Conservation (phyloP, 2,113 vertebrate species). For the Pimephales promelas region DNA sequence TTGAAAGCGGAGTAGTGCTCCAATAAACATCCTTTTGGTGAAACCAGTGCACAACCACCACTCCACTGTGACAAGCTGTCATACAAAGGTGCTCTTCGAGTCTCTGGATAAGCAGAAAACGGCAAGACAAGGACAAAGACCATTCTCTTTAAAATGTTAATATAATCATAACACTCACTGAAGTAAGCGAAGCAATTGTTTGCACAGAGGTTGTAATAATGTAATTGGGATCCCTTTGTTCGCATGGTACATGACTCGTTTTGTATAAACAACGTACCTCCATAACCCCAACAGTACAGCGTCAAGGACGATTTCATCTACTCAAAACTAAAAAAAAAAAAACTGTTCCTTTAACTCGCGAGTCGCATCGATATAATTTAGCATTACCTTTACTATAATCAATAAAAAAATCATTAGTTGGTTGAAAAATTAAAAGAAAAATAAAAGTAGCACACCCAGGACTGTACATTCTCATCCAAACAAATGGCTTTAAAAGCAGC, state of each 20-base stretch:
- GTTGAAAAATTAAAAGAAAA: not conserved
- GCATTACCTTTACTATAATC: not conserved
- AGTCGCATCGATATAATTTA: not conserved
- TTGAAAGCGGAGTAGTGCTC: constrained; percentile 41
- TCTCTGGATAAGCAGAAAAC: not conserved
- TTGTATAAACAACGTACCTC: not conserved
- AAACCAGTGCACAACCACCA: constrained; percentile 12
- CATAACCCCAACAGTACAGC: not conserved
- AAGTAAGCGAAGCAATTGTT: constrained; percentile 12
- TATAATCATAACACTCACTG: constrained; percentile 21
- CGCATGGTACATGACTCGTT: not conserved
- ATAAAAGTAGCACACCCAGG: no score
- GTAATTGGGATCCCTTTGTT: constrained; percentile 23
- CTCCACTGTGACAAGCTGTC: not conserved
- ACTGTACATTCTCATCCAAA: not conserved
- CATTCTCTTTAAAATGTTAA: constrained; percentile 37
- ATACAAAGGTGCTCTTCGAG: not conserved
- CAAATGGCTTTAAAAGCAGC: not conserved
- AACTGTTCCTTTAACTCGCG: not conserved
- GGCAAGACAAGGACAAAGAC: not conserved
- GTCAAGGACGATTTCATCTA: constrained; percentile 5
- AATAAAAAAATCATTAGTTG: not conserved
- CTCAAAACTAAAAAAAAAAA: not conserved
- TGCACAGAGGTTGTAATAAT: not conserved
- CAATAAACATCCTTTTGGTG: not conserved